Percentiles rank a stretch among this genome's conserved stretches.
Evolutionary conservation across 1,140 invertebrate genomes (phyloP).

Genomic region (Hypothenemus hampei): DNA sequence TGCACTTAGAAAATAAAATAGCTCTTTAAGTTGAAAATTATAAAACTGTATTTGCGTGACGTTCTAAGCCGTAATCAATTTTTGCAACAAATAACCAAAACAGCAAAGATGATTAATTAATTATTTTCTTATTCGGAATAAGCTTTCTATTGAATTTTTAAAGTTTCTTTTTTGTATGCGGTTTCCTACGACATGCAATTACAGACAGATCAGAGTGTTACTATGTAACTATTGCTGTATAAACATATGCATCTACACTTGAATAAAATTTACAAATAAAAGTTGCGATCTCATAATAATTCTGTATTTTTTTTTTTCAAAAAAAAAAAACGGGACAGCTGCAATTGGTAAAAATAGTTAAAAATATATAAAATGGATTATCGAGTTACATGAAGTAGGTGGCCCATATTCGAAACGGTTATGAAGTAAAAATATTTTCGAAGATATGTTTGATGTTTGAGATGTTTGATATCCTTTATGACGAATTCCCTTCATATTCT

Average conservation of each 20-base stretch:
- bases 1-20: not conserved
- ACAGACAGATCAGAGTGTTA: slow-evolving; percentile 51
- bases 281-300: slow-evolving; percentile 49
- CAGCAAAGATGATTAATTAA: not conserved
- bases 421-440: not conserved
- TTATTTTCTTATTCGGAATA: not conserved
- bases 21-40: not conserved
- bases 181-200: slow-evolving; percentile 13
- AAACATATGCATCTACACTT: slow-evolving; percentile 45
- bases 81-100: too few species aligned
- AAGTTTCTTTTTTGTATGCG: not conserved
- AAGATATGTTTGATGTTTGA: not conserved
- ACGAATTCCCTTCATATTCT: not conserved
- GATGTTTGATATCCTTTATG: not conserved
- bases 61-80: too few species aligned
- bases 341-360: not conserved
- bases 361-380: too few species aligned
- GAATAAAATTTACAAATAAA: slow-evolving; percentile 56
- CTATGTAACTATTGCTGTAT: slow-evolving; percentile 59
- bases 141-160: not conserved
- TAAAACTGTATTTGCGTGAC: not conserved
- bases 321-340: not conserved
- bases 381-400: too few species aligned
- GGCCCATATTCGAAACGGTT: not conserved
- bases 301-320: slow-evolving; percentile 4